These are phyloP conservation scores for Sapajus apella DNA, from an alignment of 2,113 vertebrate species.

Conservation along the genomic window DNA sequence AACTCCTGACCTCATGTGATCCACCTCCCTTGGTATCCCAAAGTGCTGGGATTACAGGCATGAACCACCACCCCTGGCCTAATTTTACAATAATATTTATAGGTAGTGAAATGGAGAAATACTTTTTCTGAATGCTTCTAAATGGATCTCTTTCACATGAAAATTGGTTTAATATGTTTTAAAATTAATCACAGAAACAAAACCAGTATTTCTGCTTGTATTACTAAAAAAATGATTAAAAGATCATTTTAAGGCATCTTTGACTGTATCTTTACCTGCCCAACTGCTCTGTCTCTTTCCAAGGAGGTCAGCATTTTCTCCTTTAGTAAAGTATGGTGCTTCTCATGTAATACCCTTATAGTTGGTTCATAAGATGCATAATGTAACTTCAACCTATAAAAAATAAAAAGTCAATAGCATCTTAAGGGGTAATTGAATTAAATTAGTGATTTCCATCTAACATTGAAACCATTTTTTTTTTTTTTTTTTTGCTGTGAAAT, in stretches of 20 bases:
- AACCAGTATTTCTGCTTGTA: background rate
- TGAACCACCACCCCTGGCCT: no score
- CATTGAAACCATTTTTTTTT: background rate
- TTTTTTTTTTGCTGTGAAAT: background rate
- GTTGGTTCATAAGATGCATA: slow-evolving; percentile 88
- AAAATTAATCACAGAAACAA: slow-evolving; percentile 29
- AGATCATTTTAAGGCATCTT: background rate
- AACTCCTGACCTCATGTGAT: no score
- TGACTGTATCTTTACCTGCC: slow-evolving; percentile 81
- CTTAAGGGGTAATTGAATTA: slow-evolving; percentile 57
- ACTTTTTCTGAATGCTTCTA: background rate
- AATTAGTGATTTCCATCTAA: slow-evolving; percentile 48
- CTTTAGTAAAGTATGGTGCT: slow-evolving; percentile 87
- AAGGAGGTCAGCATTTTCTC: slow-evolving; percentile 88
- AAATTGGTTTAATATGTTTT: background rate
- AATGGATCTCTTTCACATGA: background rate
- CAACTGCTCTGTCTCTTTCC: slow-evolving; percentile 87
- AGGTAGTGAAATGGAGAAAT: slow-evolving; percentile 7
- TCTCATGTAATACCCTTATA: slow-evolving; percentile 88
- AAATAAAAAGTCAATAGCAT: slow-evolving; percentile 50
- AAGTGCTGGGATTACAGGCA: no score
- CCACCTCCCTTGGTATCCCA: no score
- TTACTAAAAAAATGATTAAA: background rate
- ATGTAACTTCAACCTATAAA: slow-evolving; percentile 88
- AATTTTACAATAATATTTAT: background rate